Evolutionary conservation across 2,113 vertebrate genomes (phyloP).

Genomic region (Zootoca vivipara): DNA sequence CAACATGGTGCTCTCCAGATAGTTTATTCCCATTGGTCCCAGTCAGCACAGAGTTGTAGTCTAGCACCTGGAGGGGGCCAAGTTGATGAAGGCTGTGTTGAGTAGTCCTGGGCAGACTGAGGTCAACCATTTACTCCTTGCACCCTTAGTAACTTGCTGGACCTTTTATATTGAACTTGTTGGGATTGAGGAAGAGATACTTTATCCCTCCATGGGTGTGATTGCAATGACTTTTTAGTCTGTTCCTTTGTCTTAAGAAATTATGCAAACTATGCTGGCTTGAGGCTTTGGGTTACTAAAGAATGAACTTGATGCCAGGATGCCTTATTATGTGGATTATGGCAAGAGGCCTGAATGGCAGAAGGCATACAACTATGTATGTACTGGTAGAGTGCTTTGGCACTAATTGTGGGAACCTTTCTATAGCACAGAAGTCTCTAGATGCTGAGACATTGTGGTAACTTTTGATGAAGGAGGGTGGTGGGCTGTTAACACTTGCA

Average conservation of each 20-base stretch:
- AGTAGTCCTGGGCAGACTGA: not conserved
- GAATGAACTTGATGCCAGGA: not conserved
- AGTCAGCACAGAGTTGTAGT: too few species aligned
- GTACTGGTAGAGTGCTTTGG: not conserved
- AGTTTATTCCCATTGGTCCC: too few species aligned
- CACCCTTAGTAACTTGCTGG: not conserved
- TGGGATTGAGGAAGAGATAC: not conserved
- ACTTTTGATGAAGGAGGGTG: not conserved
- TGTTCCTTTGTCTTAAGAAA: not conserved
- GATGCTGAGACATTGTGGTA: not conserved
- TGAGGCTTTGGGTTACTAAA: slow-evolving; percentile 2
- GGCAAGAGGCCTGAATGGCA: not conserved
- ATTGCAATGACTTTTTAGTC: not conserved
- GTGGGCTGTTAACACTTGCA: not conserved
- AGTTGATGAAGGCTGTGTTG: not conserved
- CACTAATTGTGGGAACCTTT: not conserved
- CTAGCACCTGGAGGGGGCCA: too few species aligned
- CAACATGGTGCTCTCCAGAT: too few species aligned
- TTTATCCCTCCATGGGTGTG: not conserved
- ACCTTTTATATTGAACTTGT: not conserved
- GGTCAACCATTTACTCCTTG: not conserved
- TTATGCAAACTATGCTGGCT: not conserved
- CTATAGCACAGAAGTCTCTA: not conserved
- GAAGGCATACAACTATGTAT: not conserved
- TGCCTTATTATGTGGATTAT: not conserved